A percentile compares a stretch with the other conserved stretches of the same genome.
phyloP scores from a whole-genome alignment of 2,797 vertebrate genomes.

The Petrocephalus schoutedeni region DNA sequence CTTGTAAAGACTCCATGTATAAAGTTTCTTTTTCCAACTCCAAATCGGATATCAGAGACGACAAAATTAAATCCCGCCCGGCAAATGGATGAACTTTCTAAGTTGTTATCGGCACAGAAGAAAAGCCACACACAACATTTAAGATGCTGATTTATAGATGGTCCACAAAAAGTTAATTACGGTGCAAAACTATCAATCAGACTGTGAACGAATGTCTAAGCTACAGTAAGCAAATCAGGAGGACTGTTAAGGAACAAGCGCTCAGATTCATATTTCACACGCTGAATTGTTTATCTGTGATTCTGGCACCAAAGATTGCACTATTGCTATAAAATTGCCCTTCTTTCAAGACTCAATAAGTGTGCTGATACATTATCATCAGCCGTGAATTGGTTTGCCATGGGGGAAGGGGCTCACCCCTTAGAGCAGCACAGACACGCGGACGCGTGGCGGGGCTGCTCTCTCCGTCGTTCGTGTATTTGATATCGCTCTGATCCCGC shows the following conservation, averaged over 20 bases:
- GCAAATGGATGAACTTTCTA: constrained; percentile 85
- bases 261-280: constrained; percentile 63
- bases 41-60: constrained; percentile 57
- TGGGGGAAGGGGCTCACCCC: constrained; percentile 5
- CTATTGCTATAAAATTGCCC: constrained; percentile 57
- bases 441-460: neutral
- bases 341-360: constrained; percentile 38
- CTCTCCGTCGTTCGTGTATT: constrained; percentile 43
- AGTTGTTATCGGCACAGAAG: constrained; percentile 79
- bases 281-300: constrained; percentile 65
- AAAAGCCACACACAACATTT: constrained; percentile 69
- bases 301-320: constrained; percentile 58
- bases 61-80: constrained; percentile 53
- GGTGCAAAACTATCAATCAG: constrained; percentile 51
- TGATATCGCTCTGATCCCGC: constrained; percentile 58
- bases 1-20: constrained; percentile 49
- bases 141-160: constrained; percentile 73
- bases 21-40: constrained; percentile 54
- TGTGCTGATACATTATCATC: constrained; percentile 19
- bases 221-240: constrained; percentile 26
- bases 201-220: constrained; percentile 27
- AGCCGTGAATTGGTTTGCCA: constrained; percentile 14
- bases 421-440: constrained; percentile 12
- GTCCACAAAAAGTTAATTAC: constrained; percentile 70
- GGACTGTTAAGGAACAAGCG: constrained; percentile 53